Percentiles rank a stretch among this genome's conserved stretches.
Evolutionary conservation across 2,797 vertebrate genomes (phyloP).

Genomic region (Gymnopithys bicolor): DNA sequence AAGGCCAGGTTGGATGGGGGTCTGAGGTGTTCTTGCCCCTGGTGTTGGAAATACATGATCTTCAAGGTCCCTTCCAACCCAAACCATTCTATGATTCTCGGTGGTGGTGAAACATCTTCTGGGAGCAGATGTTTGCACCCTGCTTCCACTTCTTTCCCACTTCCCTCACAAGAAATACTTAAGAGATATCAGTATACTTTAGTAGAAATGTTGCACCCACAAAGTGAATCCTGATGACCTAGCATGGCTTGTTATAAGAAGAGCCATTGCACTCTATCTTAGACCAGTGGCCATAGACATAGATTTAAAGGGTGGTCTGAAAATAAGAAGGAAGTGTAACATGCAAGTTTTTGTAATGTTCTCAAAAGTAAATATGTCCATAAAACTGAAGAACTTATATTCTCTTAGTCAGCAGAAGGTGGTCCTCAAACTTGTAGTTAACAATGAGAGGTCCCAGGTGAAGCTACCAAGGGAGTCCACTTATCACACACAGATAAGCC

Average conservation of each 20-base stretch:
- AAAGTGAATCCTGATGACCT: neutral
- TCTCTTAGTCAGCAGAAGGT: neutral
- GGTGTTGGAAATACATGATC: neutral
- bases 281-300: rapidly evolving
- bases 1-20: neutral
- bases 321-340: neutral
- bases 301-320: neutral
- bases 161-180: neutral
- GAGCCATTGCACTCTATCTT: neutral
- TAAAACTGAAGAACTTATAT: neutral
- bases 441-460: too few species aligned
- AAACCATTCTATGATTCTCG: neutral
- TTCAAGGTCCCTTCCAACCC: neutral
- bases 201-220: neutral
- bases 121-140: neutral
- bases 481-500: rapidly evolving
- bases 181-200: neutral
- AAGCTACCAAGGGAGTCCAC: neutral
- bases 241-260: rapidly evolving
- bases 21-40: neutral
- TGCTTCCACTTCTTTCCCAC: neutral
- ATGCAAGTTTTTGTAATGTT: neutral
- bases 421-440: neutral
- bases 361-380: rapidly evolving
- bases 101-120: neutral